Conservation (phyloP, 2,113 vertebrate species). For the Urocitellus parryii region DNA sequence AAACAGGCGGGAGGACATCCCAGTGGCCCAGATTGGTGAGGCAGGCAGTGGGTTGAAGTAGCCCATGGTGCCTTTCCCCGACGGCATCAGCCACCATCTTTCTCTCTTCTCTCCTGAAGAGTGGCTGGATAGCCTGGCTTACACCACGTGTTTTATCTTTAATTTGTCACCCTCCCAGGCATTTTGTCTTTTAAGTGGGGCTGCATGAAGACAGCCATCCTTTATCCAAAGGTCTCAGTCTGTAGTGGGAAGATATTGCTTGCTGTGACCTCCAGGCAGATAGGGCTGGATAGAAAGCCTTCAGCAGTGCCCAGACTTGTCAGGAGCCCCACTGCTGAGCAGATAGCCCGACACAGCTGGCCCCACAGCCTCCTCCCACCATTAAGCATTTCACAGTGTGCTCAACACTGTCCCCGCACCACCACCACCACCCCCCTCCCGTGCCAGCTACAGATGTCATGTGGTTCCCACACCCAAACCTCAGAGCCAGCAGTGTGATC, state of each 20-base stretch:
- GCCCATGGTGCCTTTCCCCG: rapidly evolving
- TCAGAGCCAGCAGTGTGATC: background rate
- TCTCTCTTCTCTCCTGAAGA: background rate
- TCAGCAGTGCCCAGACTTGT: background rate
- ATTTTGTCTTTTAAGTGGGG: background rate
- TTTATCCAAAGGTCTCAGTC: background rate
- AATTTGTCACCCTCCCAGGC: background rate
- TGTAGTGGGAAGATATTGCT: rapidly evolving
- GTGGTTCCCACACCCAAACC: background rate
- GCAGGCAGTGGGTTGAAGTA: rapidly evolving
- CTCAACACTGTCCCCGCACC: background rate
- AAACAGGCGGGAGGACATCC: background rate
- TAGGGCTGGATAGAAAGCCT: background rate
- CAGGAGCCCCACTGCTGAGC: background rate
- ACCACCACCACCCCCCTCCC: no score
- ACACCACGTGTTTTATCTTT: background rate
- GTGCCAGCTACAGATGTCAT: background rate
- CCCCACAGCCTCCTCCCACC: no score
- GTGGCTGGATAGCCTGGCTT: background rate
- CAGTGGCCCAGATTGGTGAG: rapidly evolving
- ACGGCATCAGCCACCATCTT: background rate
- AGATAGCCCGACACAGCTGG: background rate
- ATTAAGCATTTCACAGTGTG: background rate
- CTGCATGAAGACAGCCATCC: background rate
- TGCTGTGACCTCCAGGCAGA: background rate